Percentiles rank a stretch among this genome's conserved stretches.
Evolutionary conservation across 2,888 invertebrate species (phyloP).

Genomic region (Ectropis crepuscularia): DNA sequence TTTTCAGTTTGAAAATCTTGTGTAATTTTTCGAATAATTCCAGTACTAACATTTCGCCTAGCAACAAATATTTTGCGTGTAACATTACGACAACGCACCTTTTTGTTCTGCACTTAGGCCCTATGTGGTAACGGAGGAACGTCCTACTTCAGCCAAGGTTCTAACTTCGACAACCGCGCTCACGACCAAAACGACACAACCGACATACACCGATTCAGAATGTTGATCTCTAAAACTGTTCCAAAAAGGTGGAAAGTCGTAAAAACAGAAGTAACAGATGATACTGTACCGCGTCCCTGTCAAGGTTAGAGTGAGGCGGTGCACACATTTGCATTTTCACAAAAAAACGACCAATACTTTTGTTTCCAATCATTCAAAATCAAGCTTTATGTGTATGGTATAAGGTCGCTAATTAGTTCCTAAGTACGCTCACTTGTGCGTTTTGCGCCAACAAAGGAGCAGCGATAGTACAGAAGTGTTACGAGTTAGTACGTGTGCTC

Average conservation of each 20-base stretch:
- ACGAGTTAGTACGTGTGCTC: conserved; percentile 68
- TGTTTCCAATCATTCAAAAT: conserved; percentile 34
- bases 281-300: conserved; percentile 72
- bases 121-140: conserved; percentile 76
- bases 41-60: conserved; percentile 44
- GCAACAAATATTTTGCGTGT: conserved; percentile 60
- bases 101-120: conserved; percentile 75
- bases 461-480: conserved; percentile 67
- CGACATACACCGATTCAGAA: conserved; percentile 24
- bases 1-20: too few relatives aligned
- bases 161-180: conserved; percentile 60
- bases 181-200: conserved; percentile 49
- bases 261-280: conserved; percentile 54
- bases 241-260: conserved; percentile 38
- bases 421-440: conserved; percentile 36
- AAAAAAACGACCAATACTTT: conserved; percentile 54
- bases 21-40: background rate
- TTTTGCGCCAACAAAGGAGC: conserved; percentile 59
- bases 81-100: conserved; percentile 67
- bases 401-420: conserved; percentile 38
- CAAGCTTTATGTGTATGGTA: conserved; percentile 28
- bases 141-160: conserved; percentile 82
- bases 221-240: conserved; percentile 28
- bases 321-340: conserved; percentile 61
- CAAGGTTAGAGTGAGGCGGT: conserved; percentile 72